Evolutionary conservation across 2,113 vertebrate genomes (phyloP), one percentile per base, ranked within the genome.

Genomic region (Grus americana): DNA sequence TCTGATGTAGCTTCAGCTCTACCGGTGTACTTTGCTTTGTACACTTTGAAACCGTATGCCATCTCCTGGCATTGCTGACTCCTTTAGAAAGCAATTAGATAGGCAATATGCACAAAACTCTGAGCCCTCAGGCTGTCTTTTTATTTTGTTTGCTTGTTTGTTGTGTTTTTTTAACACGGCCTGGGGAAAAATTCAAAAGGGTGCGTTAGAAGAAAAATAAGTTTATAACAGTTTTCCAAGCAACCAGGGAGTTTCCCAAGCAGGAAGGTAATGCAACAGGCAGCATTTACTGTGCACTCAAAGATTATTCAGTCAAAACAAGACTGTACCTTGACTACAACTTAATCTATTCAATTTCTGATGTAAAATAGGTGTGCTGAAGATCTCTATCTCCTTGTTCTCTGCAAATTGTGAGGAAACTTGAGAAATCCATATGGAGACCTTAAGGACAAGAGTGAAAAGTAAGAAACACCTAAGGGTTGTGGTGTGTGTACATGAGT

Each of bases 31-130:
- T 22, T 34, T 58, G 24, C 47, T 91, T 54, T 29, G 26, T 15
- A 57, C 1, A 1, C 26, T 93, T 72, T 79, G 76, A 89, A 87
- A n/a, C 50, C 84, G 20, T 21, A 26, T 92, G 83, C 67, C 89
- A 78, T n/a, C 91, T 95, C 65, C 92, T 93, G 91, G 92, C 32
- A 50, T 54, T 88, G 78, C 72, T 91, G 57, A 29, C 50, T 95
- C 22, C 24, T 91, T 66, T 50, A 93, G 65, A 91, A 46, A 62
- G 26, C 29, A 63, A 8, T 67, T 74, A 63, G 36, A 47, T 5
- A 55, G 57, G 32, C 7, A 59, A 50, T 3, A 14, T 30, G 32
- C 40, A 83, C 10, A 66, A 72, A 72, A 55, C n/a, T 62, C 49
- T 71, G 20, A 92, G 40, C 14, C 3, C 17, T 72, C 12, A n/a